Percentiles rank a stretch among this genome's conserved stretches.
These are phyloP conservation scores for Pyrocoelia pectoralis DNA, from an alignment of 2,888 invertebrate genomes.

Conservation along the genomic window DNA sequence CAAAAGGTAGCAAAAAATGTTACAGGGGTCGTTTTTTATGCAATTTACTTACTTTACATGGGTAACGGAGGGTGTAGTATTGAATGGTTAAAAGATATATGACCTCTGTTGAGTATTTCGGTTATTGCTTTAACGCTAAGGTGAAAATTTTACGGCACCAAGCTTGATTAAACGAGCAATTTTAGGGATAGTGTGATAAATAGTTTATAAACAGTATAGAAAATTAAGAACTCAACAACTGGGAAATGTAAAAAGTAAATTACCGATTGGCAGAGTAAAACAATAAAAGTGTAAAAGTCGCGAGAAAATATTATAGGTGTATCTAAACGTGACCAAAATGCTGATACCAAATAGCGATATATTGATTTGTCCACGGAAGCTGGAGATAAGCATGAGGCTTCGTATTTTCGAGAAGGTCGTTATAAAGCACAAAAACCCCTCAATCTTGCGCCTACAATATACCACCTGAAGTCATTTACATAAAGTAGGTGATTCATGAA, in stretches of 20 bases:
- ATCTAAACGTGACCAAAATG: slow-evolving; percentile 40
- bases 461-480: slow-evolving; percentile 39
- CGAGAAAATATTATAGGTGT: slow-evolving; percentile 38
- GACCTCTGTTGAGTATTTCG: no score
- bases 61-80: not conserved
- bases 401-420: slow-evolving; percentile 37
- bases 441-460: slow-evolving; percentile 41
- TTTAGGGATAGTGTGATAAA: no score
- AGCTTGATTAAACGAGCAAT: no score
- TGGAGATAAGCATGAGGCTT: slow-evolving; percentile 36
- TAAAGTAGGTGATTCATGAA: slow-evolving; percentile 42
- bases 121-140: not conserved
- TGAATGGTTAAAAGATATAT: not conserved
- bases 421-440: slow-evolving; percentile 36
- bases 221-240: slow-evolving; percentile 11
- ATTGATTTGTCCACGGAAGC: slow-evolving; percentile 39
- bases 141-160: no score
- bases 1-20: not conserved
- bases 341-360: slow-evolving; percentile 34
- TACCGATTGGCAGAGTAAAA: slow-evolving; percentile 14
- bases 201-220: not conserved
- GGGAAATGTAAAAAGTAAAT: slow-evolving; percentile 14
- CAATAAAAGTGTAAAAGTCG: slow-evolving; percentile 26
- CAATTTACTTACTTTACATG: not conserved
- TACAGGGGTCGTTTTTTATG: not conserved